These are phyloP conservation scores for Drosophila ohnishii DNA, from an alignment of 1,140 invertebrate species.

Conservation along the genomic window DNA sequence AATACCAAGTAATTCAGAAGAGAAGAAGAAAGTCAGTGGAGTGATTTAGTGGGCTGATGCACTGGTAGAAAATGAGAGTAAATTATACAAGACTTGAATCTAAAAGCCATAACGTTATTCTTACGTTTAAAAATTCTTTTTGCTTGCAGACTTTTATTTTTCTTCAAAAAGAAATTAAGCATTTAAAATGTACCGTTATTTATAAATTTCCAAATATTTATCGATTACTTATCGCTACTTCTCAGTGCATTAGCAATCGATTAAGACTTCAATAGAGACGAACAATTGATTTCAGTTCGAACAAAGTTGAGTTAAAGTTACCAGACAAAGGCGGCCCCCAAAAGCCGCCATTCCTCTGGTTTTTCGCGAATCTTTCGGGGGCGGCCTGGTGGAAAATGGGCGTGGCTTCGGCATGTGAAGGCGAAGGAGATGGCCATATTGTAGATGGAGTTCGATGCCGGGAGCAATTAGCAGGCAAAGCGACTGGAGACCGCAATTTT, in stretches of 20 bases:
- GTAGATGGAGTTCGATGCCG: slow-evolving; percentile 33
- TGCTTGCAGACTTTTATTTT: background rate
- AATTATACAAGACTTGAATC: background rate
- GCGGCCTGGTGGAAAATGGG: slow-evolving; percentile 6
- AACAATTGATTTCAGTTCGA: slow-evolving; percentile 52
- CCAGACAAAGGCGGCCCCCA: slow-evolving; percentile 50
- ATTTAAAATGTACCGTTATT: too few species aligned
- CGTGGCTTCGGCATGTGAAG: slow-evolving; percentile 12
- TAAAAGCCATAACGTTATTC: background rate
- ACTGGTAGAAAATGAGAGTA: slow-evolving; percentile 2
- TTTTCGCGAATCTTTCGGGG: slow-evolving; percentile 7
- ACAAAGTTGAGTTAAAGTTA: slow-evolving; percentile 25
- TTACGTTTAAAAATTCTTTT: background rate
- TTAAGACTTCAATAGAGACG: slow-evolving; percentile 36
- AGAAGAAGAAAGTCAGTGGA: background rate
- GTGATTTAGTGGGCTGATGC: background rate
- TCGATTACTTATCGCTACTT: background rate
- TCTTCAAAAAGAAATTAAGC: too few species aligned
- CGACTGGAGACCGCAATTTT: slow-evolving; percentile 60
- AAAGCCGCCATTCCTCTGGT: background rate
- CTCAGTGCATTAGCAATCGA: slow-evolving; percentile 37
- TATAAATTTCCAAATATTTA: too few species aligned
- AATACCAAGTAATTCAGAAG: slow-evolving; percentile 16
- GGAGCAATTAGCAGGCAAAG: slow-evolving; percentile 52
- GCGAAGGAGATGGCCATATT: slow-evolving; percentile 9